Evolutionary conservation across 2,113 vertebrate genomes (phyloP), one percentile per base, ranked within the genome.

Genomic region (Channa maculata): DNA sequence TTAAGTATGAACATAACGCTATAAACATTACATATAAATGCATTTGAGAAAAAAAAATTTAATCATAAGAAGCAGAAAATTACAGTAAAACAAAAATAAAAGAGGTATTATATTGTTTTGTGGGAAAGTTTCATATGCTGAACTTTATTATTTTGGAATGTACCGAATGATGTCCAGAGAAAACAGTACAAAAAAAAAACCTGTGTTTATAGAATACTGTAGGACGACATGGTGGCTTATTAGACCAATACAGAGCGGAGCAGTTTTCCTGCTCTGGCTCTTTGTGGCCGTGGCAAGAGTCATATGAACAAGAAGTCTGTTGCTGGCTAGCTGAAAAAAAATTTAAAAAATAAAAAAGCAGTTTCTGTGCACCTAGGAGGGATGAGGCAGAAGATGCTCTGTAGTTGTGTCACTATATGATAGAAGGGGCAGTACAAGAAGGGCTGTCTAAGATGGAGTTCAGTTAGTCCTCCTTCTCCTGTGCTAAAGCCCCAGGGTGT

Each of bases 401-500:
- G 77, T 59, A 60, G 71, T 55, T 54, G 55, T 75, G 81, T 87
- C 71, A 72, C 77, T 0, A 45, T 72, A 63, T 63, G 73, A 86
- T 66, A 37, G 81, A 79, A 69, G 5, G 71, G 50, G 70, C 57
- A 80, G 51, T 62, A 73, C 24, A 5, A 77, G 52, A 69, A 48
- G 45, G 34, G 61, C 43, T 68, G 75, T 65, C 71, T 65, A 41
- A 62, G 62, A 81, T 58, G 60, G 68, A 86, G 74, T 79, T 82
- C n/a, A 79, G 75, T 81, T 77, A 67, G 65, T 83, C 61, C 58
- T 68, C 55, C 37, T 67, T 9, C 45, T 76, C 79, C 53, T 38
- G 55, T 62, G 72, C 62, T 54, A 3, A 54, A 52, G 51, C 79
- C 80, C 83, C 36, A 11, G 79, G 86, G 88, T 75, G 52, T 86